Evolutionary conservation across 1,140 invertebrate genomes (phyloP).

Genomic region (Papilio dardanus): DNA sequence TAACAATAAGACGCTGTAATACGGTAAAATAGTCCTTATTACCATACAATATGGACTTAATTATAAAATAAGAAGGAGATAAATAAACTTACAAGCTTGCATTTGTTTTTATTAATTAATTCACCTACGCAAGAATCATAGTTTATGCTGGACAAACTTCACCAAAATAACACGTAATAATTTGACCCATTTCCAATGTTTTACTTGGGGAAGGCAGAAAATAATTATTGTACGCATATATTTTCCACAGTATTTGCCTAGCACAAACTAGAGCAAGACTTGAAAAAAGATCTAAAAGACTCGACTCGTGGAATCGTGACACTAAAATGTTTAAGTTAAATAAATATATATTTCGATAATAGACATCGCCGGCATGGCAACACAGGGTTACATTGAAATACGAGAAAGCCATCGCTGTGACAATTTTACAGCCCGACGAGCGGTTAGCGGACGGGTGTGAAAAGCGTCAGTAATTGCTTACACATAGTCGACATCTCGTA

Average conservation of each 20-base stretch:
- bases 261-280: neutral
- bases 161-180: neutral
- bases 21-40: constrained; percentile 51
- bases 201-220: no score
- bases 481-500: constrained; percentile 48
- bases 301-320: neutral
- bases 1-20: constrained; percentile 61
- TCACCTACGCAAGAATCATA: constrained; percentile 36
- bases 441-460: constrained; percentile 70
- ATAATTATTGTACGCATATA: neutral
- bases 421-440: constrained; percentile 61
- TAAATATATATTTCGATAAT: neutral
- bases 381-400: constrained; percentile 49
- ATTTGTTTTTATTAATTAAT: constrained; percentile 64
- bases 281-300: neutral
- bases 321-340: constrained; percentile 40
- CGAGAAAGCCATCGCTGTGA: constrained; percentile 55
- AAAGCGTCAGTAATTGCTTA: constrained; percentile 67
- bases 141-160: neutral
- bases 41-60: constrained; percentile 51
- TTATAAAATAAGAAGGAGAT: constrained; percentile 39
- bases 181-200: neutral
- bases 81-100: constrained; percentile 43
- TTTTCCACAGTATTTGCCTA: neutral
- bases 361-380: constrained; percentile 22